Percentiles rank a stretch among this genome's conserved stretches.
These are phyloP conservation scores for Lithophane semibrunnea DNA, from an alignment of 2,888 invertebrate species.

Conservation along the genomic window DNA sequence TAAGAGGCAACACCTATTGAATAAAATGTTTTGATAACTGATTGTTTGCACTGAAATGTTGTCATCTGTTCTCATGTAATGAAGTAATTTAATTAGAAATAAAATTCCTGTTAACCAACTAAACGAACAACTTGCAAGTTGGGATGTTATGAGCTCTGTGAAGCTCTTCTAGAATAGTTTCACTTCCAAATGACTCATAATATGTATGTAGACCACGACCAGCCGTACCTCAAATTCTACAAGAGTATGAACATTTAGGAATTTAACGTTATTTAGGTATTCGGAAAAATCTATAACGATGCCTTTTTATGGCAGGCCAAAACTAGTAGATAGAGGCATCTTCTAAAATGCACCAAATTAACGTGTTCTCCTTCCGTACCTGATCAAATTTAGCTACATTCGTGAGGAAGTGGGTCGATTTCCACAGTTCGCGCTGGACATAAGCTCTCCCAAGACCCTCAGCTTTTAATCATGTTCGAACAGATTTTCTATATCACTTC, in stretches of 20 bases:
- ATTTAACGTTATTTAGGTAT: not conserved
- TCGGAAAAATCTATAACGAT: not conserved
- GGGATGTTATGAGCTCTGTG: not conserved
- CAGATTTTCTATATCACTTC: not conserved
- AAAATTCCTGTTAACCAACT: not conserved
- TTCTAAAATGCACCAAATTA: not conserved
- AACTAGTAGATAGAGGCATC: not conserved
- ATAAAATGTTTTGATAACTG: conserved; percentile 33
- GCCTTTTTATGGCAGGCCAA: not conserved
- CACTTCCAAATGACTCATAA: not conserved
- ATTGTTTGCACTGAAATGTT: conserved; percentile 16
- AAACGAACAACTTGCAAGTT: not conserved
- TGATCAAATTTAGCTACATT: not conserved
- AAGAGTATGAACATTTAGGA: not conserved
- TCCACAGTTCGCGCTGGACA: not conserved
- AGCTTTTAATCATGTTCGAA: not conserved
- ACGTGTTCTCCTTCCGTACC: not conserved
- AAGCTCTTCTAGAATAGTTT: conserved; percentile 1
- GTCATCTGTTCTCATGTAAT: conserved; percentile 12
- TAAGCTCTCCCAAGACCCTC: not conserved
- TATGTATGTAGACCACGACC: not conserved
- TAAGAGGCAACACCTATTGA: conserved; percentile 22
- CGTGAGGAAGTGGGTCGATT: not conserved
- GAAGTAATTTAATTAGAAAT: not conserved
- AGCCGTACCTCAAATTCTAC: conserved; percentile 11